These are phyloP conservation scores for Sardinella longiceps DNA, from an alignment of 2,797 vertebrate genomes.

Conservation along the genomic window DNA sequence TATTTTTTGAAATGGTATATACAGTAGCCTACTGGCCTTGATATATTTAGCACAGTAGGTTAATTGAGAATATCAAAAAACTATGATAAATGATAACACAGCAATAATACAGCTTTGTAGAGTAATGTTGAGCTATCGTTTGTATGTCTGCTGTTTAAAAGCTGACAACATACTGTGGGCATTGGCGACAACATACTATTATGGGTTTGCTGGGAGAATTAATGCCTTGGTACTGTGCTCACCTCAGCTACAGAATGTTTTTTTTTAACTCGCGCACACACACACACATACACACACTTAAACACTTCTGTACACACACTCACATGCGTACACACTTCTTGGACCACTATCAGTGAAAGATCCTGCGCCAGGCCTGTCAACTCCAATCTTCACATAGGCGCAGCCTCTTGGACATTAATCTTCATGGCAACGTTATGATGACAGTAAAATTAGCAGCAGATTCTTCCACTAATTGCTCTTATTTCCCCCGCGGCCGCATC, in stretches of 20 bases:
- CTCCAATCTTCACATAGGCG: slow-evolving; percentile 24
- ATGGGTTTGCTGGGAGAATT: background rate
- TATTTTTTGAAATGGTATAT: background rate
- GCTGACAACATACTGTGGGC: background rate
- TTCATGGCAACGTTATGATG: background rate
- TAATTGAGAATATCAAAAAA: background rate
- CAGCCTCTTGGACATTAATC: slow-evolving; percentile 22
- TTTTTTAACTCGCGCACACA: background rate
- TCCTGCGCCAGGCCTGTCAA: slow-evolving; percentile 14
- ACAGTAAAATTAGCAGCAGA: slow-evolving; percentile 36
- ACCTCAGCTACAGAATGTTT: background rate
- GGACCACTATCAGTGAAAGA: background rate
- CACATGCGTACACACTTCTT: background rate
- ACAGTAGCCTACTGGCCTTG: background rate
- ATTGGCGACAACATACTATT: background rate
- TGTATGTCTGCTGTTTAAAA: background rate
- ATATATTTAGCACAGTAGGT: background rate
- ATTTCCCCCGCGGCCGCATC: slow-evolving; percentile 9
- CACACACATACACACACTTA: background rate
- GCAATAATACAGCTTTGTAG: background rate
- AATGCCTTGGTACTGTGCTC: background rate
- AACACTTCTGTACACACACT: background rate
- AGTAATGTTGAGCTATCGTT: background rate
- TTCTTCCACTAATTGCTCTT: slow-evolving; percentile 31
- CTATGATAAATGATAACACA: background rate